phyloP scores from a whole-genome alignment of 2,113 vertebrate genomes.

The Pan troglodytes region NHGRI_mPanTro3-v2.1_pri NC_072421.2:12831001-12831500 shows the following conservation, averaged over 20 bases:
- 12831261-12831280: background rate
- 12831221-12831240: background rate
- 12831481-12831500: background rate
- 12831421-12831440: background rate
- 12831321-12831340: background rate
- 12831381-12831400: background rate
- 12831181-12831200: background rate
- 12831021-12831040: background rate
- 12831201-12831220: too few species aligned
- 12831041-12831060: background rate
- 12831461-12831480: background rate
- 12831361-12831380: background rate
- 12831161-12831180: background rate
- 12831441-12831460: background rate
- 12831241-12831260: background rate
- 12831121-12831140: background rate
- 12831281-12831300: background rate
- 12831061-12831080: background rate
- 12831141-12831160: too few species aligned
- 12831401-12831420: background rate
- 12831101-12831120: background rate
- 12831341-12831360: background rate
- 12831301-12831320: background rate
- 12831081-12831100: background rate
- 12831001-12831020: background rate